These are phyloP conservation scores for Caenorhabditis drosophilae DNA, from an alignment of 2,888 invertebrate genomes.

Conservation along the genomic window DNA sequence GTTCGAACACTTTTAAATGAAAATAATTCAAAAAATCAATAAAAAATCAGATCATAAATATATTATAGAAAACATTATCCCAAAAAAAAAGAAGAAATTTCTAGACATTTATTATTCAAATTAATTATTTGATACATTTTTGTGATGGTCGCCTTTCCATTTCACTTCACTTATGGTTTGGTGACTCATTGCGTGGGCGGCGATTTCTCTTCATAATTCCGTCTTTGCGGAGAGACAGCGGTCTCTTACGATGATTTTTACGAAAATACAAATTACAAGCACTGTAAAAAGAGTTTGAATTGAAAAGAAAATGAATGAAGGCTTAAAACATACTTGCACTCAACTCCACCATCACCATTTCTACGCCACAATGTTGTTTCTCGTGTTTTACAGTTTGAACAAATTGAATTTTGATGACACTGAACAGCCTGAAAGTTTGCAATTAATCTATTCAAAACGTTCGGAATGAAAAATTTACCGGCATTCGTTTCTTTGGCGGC, in stretches of 20 bases:
- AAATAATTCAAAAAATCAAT: no score
- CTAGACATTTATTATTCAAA: no score
- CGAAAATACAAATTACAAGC: constrained; percentile 55
- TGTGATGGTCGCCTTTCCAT: no score
- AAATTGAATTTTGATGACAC: constrained; percentile 56
- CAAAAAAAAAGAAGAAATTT: no score
- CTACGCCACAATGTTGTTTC: constrained; percentile 56
- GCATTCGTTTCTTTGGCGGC: constrained; percentile 49
- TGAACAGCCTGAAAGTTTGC: constrained; percentile 49
- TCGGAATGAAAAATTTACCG: no score
- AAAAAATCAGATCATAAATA: no score
- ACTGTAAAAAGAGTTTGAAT: constrained; percentile 28
- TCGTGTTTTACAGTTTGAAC: constrained; percentile 56
- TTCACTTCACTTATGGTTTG: constrained; percentile 2
- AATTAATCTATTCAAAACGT: no score
- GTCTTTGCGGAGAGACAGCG: constrained; percentile 46
- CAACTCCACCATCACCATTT: constrained; percentile 49
- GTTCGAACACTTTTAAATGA: no score
- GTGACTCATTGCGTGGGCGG: constrained; percentile 51
- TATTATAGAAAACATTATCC: no score
- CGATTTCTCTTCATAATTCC: constrained; percentile 53
- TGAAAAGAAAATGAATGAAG: no score
- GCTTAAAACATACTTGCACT: constrained; percentile 55
- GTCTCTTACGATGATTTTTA: constrained; percentile 48
- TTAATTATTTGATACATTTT: no score